Evolutionary conservation across 1,140 invertebrate genomes (phyloP).

Genomic region (Latrodectus geometricus): DNA sequence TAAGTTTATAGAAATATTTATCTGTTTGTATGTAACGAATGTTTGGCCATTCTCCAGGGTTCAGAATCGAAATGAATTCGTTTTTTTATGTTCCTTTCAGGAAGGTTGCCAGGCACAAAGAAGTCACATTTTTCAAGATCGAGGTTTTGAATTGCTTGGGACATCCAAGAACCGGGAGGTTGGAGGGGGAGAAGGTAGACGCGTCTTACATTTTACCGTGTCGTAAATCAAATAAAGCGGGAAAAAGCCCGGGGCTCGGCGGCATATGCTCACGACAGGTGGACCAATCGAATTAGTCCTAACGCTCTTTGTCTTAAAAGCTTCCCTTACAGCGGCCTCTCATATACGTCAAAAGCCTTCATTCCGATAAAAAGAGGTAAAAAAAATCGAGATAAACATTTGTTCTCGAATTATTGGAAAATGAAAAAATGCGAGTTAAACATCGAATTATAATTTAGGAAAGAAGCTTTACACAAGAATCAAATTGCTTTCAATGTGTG

Average conservation of each 20-base stretch:
- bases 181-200: not conserved
- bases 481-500: not conserved
- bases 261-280: slow-evolving; percentile 37
- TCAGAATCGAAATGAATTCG: not conserved
- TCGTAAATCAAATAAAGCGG: slow-evolving; percentile 48
- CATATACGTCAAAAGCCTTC: not conserved
- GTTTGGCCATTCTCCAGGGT: not conserved
- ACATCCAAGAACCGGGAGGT: not conserved
- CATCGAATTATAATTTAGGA: slow-evolving; percentile 23
- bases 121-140: slow-evolving; percentile 48
- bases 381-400: slow-evolving; percentile 20
- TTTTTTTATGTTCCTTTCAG: not conserved
- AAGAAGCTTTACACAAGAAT: not conserved
- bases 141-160: slow-evolving; percentile 49
- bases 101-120: slow-evolving; percentile 15
- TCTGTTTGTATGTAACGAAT: not conserved
- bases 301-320: slow-evolving; percentile 46
- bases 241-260: not conserved
- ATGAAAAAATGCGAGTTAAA: slow-evolving; percentile 1
- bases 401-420: not conserved
- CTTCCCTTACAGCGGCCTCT: not conserved
- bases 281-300: slow-evolving; percentile 44
- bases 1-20: no score
- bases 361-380: slow-evolving; percentile 1
- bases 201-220: slow-evolving; percentile 30